A percentile compares a stretch with the other conserved stretches of the same genome.
These are phyloP conservation scores for Silurus meridionalis DNA, from an alignment of 2,113 vertebrate genomes.

Conservation along the genomic window DNA sequence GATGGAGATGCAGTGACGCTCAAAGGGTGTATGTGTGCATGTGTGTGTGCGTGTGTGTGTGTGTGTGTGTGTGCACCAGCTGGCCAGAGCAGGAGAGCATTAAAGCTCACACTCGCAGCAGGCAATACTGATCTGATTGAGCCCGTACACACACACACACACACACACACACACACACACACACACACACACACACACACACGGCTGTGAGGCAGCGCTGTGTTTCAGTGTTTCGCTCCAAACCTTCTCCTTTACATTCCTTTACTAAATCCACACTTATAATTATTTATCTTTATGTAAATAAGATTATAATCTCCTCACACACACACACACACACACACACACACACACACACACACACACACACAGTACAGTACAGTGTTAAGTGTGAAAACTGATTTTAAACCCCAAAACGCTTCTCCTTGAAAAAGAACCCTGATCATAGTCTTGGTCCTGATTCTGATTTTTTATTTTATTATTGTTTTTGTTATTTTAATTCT, in stretches of 20 bases:
- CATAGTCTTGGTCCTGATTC: not conserved
- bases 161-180: constrained; percentile 16
- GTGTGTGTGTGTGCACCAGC: constrained; percentile 41
- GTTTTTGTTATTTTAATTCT: no score
- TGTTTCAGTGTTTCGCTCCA: not conserved
- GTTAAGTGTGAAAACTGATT: not conserved
- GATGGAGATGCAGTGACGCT: constrained; percentile 37
- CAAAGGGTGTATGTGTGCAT: not conserved
- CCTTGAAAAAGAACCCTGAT: not conserved
- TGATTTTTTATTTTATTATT: not conserved
- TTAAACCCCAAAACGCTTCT: no score
- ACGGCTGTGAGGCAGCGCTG: not conserved
- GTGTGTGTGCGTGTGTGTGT: not conserved
- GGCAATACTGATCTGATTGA: constrained; percentile 46
- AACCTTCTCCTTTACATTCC: constrained; percentile 11
- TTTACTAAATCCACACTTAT: not conserved
- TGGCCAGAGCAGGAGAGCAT: constrained; percentile 46
- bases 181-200: constrained; percentile 15
- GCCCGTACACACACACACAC: constrained; percentile 9
- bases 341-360: no score
- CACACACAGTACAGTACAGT: no score
- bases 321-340: no score
- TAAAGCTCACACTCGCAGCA: constrained; percentile 32
- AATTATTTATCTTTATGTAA: not conserved
- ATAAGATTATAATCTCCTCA: not conserved